These are phyloP conservation scores for Gymnopithys bicolor DNA, from an alignment of 2,797 vertebrate species.

Conservation along the genomic window DNA sequence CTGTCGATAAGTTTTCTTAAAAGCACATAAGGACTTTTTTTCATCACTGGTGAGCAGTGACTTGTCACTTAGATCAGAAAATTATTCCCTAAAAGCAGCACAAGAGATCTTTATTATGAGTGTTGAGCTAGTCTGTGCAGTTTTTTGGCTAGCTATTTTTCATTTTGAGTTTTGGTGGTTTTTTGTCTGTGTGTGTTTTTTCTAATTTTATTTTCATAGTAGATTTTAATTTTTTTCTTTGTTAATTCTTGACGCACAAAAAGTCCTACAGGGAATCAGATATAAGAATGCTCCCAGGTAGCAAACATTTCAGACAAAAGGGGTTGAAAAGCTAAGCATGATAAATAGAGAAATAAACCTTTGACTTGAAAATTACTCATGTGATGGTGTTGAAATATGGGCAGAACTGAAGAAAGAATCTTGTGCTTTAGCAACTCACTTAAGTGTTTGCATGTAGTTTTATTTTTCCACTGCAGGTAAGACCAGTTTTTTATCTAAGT, in stretches of 20 bases:
- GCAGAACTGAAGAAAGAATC: slow-evolving; percentile 17
- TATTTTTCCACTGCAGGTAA: neutral
- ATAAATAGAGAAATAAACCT: slow-evolving; percentile 4
- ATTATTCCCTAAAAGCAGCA: neutral
- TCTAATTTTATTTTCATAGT: neutral
- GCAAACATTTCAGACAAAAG: neutral
- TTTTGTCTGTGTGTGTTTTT: neutral
- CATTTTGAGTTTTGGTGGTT: neutral
- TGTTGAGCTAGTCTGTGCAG: neutral
- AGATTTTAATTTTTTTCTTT: neutral
- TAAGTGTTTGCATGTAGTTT: neutral
- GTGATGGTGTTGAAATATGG: slow-evolving; percentile 48
- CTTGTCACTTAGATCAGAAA: neutral
- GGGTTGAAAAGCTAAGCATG: neutral
- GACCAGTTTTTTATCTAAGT: neutral
- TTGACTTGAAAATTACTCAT: slow-evolving; percentile 38
- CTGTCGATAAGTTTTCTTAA: neutral
- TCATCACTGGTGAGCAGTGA: neutral
- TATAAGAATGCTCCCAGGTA: neutral
- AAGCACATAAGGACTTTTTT: neutral
- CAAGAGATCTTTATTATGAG: neutral
- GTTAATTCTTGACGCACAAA: neutral
- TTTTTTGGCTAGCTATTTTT: neutral
- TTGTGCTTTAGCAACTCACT: slow-evolving; percentile 28
- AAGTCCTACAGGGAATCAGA: neutral